Evolutionary conservation across 1,140 invertebrate genomes (phyloP), one percentile per base, ranked within the genome.

Genomic region (Carposina sasakii): DNA sequence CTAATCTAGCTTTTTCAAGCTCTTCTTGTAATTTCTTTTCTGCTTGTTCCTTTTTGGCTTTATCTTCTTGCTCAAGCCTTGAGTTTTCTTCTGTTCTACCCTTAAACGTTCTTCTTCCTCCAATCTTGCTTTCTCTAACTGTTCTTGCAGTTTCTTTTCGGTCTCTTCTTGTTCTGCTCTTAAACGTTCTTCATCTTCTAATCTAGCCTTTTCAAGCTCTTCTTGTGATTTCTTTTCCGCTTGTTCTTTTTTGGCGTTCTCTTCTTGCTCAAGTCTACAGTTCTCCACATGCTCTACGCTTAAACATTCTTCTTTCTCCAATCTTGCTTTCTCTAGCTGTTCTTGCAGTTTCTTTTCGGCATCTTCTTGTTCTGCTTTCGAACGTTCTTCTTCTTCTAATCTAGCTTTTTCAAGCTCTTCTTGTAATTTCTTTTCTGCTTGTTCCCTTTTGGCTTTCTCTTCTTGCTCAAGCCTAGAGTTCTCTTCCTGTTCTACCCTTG

Each of bases 221-320:
- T 60, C 48, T 37, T 56, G 42, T 24, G 39, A 44, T 60, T 64
- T 48, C 19, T 26, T 26, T 12, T 60, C 30, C 15, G 56, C 40
- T 47, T 53, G 44, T 24, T 48, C 24, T 48, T 49, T 49, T 42
- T 67, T 54, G 42, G 58, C 43, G 30, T 53, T 50, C 42, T 67
- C 24, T 28, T 55, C 41, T 19, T 26, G 5, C 24, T 26, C 12
- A 8, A 4, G 31, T 13, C 15, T 33, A 3, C 3, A 4, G 10
- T 33, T 15, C 4, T 4, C 4, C 19, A 48, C 41, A 15, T 50
- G 58, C 51, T 19, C 51, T 13, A 40, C 55, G 63, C 57, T 50
- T 36, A 48, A 54, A 34, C 61, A 54, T 34, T 58, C 49, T 50
- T 67, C 52, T 37, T 71, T 64, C 8, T 36, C 45, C 48, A 57